Percentiles rank a stretch among this genome's conserved stretches.
These are phyloP conservation scores for Scaptomyza caliginosa DNA, from an alignment of 2,888 invertebrate species.

Conservation along the genomic window DNA sequence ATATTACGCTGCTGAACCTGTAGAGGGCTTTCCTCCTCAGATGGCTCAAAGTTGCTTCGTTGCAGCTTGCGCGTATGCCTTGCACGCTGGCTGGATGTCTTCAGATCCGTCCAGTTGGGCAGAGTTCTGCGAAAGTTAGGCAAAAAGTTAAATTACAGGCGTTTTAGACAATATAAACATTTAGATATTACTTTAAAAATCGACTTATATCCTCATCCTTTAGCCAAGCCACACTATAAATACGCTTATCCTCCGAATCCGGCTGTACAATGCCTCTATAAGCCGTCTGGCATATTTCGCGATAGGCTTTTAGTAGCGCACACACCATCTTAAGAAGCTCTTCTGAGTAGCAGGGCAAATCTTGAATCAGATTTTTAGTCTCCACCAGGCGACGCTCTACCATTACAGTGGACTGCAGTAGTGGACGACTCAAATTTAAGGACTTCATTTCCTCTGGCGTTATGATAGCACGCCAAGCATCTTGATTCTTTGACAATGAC, in stretches of 20 bases:
- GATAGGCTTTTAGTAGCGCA: constrained; percentile 88
- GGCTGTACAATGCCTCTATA: constrained; percentile 91
- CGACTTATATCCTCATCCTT: constrained; percentile 97
- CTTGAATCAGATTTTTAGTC: constrained; percentile 88
- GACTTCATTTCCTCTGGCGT: constrained; percentile 88
- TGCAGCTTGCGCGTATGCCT: constrained; percentile 79
- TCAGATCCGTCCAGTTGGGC: constrained; percentile 91
- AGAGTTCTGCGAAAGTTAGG: constrained; percentile 86
- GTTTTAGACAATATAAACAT: no score
- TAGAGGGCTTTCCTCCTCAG: constrained; percentile 91
- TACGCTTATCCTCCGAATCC: constrained; percentile 90
- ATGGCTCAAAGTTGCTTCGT: constrained; percentile 84
- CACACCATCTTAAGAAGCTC: constrained; percentile 90
- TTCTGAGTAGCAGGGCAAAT: constrained; percentile 90
- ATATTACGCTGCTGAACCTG: constrained; percentile 91
- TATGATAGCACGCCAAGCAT: constrained; percentile 91
- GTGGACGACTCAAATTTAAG: constrained; percentile 87
- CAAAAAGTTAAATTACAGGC: no score
- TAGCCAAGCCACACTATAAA: constrained; percentile 94
- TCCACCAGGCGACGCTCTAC: constrained; percentile 87
- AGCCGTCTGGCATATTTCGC: constrained; percentile 89
- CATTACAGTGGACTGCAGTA: constrained; percentile 89
- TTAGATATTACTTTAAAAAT: constrained; percentile 89
- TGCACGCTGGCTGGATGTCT: constrained; percentile 82
- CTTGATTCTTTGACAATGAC: constrained; percentile 89